A percentile compares a stretch with the other conserved stretches of the same genome.
phyloP scores from a whole-genome alignment of 2,888 invertebrate species.

The Pristionchus maxplancki region DNA sequence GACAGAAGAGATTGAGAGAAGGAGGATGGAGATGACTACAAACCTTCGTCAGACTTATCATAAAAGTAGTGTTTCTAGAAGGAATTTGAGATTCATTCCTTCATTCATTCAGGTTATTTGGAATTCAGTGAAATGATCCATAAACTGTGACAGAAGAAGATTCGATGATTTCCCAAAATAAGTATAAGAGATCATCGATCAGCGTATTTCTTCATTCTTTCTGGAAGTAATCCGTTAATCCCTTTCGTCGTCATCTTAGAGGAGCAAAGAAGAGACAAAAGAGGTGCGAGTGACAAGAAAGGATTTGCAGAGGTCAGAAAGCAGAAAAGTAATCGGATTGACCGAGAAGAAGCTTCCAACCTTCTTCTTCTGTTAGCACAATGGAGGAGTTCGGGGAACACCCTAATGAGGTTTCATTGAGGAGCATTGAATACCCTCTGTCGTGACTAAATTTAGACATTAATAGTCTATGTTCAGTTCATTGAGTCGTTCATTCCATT shows the following conservation, averaged over 20 bases:
- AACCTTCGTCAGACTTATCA: background rate
- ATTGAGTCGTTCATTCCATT: background rate
- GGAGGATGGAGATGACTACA: background rate
- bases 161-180: too few species aligned
- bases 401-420: background rate
- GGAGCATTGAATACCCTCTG: too few species aligned
- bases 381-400: background rate
- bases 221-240: background rate
- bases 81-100: background rate
- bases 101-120: background rate
- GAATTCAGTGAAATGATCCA: too few species aligned
- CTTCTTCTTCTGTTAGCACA: background rate
- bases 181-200: background rate
- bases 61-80: background rate
- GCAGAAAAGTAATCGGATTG: background rate
- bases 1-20: background rate
- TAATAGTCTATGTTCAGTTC: background rate
- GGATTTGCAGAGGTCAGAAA: background rate
- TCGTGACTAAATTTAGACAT: too few species aligned
- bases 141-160: too few species aligned
- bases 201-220: background rate
- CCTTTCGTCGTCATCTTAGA: background rate
- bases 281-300: background rate
- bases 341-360: background rate
- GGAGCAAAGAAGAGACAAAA: constrained; percentile 27